A percentile compares a stretch with the other conserved stretches of the same genome.
Conservation (phyloP, 2,797 vertebrate genomes). For the Falco berigora region DNA sequence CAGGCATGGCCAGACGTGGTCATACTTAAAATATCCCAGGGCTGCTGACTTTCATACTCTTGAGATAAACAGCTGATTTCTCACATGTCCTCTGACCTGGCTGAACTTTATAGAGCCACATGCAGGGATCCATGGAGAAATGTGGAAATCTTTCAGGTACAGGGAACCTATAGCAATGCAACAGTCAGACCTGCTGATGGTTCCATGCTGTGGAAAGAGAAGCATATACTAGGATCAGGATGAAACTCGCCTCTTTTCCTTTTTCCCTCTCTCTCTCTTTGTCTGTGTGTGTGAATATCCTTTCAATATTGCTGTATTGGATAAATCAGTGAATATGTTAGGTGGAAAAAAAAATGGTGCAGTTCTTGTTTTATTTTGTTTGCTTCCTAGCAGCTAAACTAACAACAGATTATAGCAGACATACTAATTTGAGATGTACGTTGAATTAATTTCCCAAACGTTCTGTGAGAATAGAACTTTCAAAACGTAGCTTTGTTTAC, state of each 20-base stretch:
- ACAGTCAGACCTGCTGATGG: background rate
- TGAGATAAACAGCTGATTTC: background rate
- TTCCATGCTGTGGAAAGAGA: background rate
- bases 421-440: background rate
- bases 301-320: background rate
- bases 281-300: too few relatives aligned
- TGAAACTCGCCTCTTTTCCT: background rate
- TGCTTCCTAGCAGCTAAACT: background rate
- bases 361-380: background rate
- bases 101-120: background rate
- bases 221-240: background rate
- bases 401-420: background rate
- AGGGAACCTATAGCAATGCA: background rate
- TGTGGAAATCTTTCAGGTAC: background rate
- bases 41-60: background rate
- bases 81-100: rapidly evolving
- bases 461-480: background rate
- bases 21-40: background rate
- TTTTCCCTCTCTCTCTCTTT: too few relatives aligned
- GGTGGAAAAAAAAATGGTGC: background rate
- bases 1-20: background rate
- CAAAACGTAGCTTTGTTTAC: background rate
- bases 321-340: background rate
- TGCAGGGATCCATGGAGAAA: background rate
- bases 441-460: background rate